Evolutionary conservation across 2,888 invertebrate genomes (phyloP), one percentile per base, ranked within the genome.

Genomic region (Chrysotoxum bicinctum): DNA sequence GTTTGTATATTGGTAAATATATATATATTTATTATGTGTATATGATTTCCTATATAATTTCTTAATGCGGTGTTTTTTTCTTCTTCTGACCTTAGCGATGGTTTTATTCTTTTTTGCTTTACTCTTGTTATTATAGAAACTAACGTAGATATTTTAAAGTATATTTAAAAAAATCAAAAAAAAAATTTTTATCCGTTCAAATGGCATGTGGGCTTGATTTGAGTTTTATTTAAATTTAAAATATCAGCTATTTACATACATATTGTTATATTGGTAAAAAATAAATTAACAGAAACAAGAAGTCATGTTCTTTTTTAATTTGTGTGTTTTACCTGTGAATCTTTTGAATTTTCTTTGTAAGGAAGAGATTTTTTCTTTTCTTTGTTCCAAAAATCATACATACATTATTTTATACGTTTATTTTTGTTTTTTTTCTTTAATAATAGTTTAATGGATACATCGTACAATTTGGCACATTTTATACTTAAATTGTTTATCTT

Each of bases 381-480:
- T 62, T 56, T 48, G 68, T 77, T 45, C 40, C 58, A 80, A 80
- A 75, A 87, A 78, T 81, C 83, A 81, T 78, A 87, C 77, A 87
- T 75, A 74, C 60, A 60, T 76, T 62, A 26, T 62, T n/a, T 45
- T 66, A 48, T 50, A 50, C 88, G 89, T 87, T 79, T 72, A 50
- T 58, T 82, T 88, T 87, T 87, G 87, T 58, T 76, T 52, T 45
- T 78, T 68, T 54, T 68, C 30, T 74, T 88, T 85, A 88, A 89
- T 87, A 90, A 90, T 82, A 82, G 76, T 73, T 89, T 88, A 90
- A 89, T 90, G 90, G 88, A 88, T 82, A 89, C 90, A 90, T 90
- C 90, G 89, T 91, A 91, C 91, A 91, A 91, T 91, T 91, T 91
- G 91, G 91, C 91, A 91, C 91, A 91, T 90, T 90, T 90, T 89